These are phyloP conservation scores for Sarotherodon lohbergeri DNA, from an alignment of 2,113 vertebrate genomes.

Conservation along the genomic window DNA sequence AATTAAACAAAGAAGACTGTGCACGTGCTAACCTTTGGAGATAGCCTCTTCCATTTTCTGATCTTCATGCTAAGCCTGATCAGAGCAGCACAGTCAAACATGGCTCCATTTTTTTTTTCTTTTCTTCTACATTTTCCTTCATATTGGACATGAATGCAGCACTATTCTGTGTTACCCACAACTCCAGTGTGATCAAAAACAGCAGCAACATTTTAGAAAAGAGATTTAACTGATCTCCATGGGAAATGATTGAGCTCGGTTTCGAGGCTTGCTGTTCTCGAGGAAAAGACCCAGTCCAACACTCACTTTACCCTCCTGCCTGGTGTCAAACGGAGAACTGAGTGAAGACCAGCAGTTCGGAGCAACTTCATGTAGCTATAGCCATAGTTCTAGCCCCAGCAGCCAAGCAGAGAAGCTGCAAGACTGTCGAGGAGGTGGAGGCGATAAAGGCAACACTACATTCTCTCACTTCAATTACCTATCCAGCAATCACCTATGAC, in stretches of 20 bases:
- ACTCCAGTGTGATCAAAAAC: background rate
- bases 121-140: background rate
- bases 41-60: background rate
- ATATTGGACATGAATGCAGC: slow-evolving; percentile 29
- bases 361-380: background rate
- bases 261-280: background rate
- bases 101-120: background rate
- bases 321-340: background rate
- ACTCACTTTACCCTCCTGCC: background rate
- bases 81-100: background rate
- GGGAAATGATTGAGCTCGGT: background rate
- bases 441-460: slow-evolving; percentile 26
- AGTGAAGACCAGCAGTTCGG: slow-evolving; percentile 6
- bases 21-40: background rate
- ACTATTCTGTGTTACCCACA: background rate
- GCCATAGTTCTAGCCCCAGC: background rate
- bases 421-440: background rate
- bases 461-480: background rate
- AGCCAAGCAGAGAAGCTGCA: background rate
- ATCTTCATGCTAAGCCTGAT: background rate
- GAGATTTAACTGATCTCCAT: background rate
- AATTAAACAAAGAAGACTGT: background rate
- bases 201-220: background rate
- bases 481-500: slow-evolving; percentile 2
- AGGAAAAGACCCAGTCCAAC: background rate